These are phyloP conservation scores for Tryphoninae sp. DNA, from an alignment of 2,888 invertebrate species.

Conservation along the genomic window DNA sequence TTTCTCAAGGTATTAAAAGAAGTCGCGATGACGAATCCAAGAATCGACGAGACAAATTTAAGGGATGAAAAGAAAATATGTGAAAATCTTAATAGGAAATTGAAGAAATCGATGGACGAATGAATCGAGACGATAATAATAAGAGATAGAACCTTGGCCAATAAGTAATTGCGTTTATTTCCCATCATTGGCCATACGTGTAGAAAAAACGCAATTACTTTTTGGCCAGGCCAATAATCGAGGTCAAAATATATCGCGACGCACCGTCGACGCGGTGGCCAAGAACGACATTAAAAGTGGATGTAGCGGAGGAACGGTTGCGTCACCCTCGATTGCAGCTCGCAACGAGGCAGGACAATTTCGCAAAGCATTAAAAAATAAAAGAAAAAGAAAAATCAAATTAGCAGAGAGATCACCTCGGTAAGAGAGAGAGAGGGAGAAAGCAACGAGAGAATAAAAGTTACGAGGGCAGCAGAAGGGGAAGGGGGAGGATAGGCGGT, in stretches of 20 bases:
- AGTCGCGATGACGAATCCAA: neutral
- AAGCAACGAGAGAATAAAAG: constrained; percentile 10
- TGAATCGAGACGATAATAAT: too few species aligned
- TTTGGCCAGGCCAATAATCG: neutral
- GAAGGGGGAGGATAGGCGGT: constrained; percentile 61
- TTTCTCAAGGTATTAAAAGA: neutral
- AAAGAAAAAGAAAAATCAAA: constrained; percentile 54
- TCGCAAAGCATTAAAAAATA: constrained; percentile 66
- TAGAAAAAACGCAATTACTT: too few species aligned
- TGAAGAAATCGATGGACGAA: too few species aligned
- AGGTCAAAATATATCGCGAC: constrained; percentile 1
- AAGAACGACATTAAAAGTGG: neutral
- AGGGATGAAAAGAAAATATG: too few species aligned
- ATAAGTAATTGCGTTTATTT: too few species aligned
- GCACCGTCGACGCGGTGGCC: neutral
- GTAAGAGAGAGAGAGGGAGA: neutral
- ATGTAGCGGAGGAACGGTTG: neutral
- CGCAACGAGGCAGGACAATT: constrained; percentile 68
- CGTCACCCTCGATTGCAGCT: constrained; percentile 14
- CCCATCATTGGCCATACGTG: too few species aligned
- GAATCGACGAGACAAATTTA: neutral
- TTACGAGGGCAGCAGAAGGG: constrained; percentile 49
- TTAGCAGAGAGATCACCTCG: constrained; percentile 41
- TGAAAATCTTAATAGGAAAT: too few species aligned
- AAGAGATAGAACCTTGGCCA: too few species aligned